These are phyloP conservation scores for Meiosimyza decipiens DNA, from an alignment of 2,888 invertebrate genomes.

Conservation along the genomic window DNA sequence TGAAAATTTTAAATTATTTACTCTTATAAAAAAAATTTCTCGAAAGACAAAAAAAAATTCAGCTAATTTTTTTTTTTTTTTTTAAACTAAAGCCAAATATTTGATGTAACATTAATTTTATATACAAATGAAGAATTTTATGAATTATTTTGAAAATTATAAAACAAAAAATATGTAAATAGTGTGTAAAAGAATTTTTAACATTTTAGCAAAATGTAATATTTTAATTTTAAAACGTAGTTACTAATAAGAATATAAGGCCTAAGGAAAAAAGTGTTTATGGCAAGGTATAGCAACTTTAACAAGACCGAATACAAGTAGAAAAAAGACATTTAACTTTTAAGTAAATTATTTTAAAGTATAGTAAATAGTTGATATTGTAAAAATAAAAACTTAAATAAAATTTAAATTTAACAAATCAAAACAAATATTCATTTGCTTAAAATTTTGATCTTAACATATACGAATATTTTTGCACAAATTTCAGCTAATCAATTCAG, in stretches of 20 bases:
- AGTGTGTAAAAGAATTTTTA: conserved; percentile 7
- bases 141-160: conserved; percentile 40
- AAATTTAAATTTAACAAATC: conserved; percentile 31
- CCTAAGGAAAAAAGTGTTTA: conserved; percentile 31
- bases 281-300: conserved; percentile 24
- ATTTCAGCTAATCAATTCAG: too few relatives aligned
- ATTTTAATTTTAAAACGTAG: conserved; percentile 24
- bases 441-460: too few relatives aligned
- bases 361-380: conserved; percentile 33
- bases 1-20: background rate
- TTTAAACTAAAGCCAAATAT: conserved; percentile 27
- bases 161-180: conserved; percentile 31
- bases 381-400: conserved; percentile 33
- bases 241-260: conserved; percentile 8
- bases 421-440: too few relatives aligned
- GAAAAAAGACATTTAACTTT: conserved; percentile 43
- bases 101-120: conserved; percentile 38
- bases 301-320: conserved; percentile 24
- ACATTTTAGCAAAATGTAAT: conserved; percentile 40
- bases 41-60: background rate
- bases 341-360: conserved; percentile 33
- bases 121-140: conserved; percentile 9
- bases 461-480: too few relatives aligned
- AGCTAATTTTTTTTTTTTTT: conserved; percentile 10
- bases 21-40: background rate